Base-by-base conservation (phyloP, 2,797 vertebrate species). In the Crax fasciolata region DNA sequence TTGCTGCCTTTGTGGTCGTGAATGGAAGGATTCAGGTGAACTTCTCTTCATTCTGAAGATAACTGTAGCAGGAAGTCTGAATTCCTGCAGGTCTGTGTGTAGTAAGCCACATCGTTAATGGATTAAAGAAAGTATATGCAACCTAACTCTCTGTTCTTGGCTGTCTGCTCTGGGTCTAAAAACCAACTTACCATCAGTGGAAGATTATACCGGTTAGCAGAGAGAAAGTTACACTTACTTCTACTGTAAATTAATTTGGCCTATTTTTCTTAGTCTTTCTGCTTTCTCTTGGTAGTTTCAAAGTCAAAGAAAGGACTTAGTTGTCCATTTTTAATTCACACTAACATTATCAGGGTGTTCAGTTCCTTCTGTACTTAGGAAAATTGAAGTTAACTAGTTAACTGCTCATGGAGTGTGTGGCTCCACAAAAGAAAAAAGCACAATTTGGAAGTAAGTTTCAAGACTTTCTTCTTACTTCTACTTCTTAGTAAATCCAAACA, bases 61-160 rank as follows among this genome's bases (percentile, higher is more conserved):
- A 96, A 97, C 79, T 43, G 90, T 82, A 89, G 94, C 93, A 96
- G 96, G 96, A 97, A 95, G 84, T 66, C 96, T 97, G 94, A 98
- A 97, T 95, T 97, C 96, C 97, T 96, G 96, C 96, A 96, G 92
- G 93, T 97, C 98, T 98, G 95, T 89, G 92, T 89, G 90, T 87
- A 79, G 93, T 76, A 97, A 97, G 96, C 86, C 94, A 94, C 57
- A 96, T 9, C 90, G 77, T 94, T 96, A 97, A 91, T 46, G 79
- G 32, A 94, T 85, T 92, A 92, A 96, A 95, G 74, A 97, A 96
- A 92, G 96, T 16, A 72, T 57, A 84, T 39, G 74, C 61, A 93
- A 91, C 38, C 39, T 68, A 93, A 59, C n/a, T 91, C 78, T 71
- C 43, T 84, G 25, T 71, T n/a, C 32, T 75, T 79, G 23, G 28